Evolutionary conservation across 2,888 invertebrate genomes (phyloP), one percentile per base, ranked within the genome.

Genomic region (Drosophila macrothrix): DNA sequence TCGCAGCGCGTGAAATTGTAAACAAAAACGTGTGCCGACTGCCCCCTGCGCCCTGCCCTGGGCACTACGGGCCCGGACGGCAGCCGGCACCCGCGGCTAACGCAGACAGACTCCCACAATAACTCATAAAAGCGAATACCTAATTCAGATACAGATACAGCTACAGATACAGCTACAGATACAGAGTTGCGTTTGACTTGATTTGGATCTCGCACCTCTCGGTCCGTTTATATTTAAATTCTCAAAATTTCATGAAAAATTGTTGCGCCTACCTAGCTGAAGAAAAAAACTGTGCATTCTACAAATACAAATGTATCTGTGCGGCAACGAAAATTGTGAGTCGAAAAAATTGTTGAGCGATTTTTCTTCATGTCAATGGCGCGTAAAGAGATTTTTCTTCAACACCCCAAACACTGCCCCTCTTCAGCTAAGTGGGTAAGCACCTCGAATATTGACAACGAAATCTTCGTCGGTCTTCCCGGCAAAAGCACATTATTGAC

Each of bases 281-380:
- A 35, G 62, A 31, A 29, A 43, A 31, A 43, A 54, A 49, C 72
- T 39, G 12, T 39, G 59, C 55, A 67, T 63, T 56, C 63, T 25
- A 43, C 49, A 28, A 58, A 55, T 62, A 67, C 33, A 25, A 22
- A 31, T 22, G 14, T 16, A 14, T 22, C 31, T 6, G 29, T 58
- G 46, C 0, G n/a, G 29, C 64, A 33, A 33, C 50, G 7, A 46
- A 88, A 80, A 70, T 80, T 78, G 84, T 84, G 83, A 84, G 56
- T 84, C 74, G 78, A 76, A 82, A 88, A 90, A 88, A 91, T 90
- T 88, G 89, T 89, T 87, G 78, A 82, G 80, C 84, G 81, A 92
- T 92, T 89, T 87, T 87, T 91, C 90, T 80, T 88, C 72, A 67
- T 84, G 90, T 91, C 90, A 82, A 76, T 76, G 64, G 62, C 64